Conservation (phyloP, 2,797 vertebrate species). For the Bovichtus variegatus region DNA sequence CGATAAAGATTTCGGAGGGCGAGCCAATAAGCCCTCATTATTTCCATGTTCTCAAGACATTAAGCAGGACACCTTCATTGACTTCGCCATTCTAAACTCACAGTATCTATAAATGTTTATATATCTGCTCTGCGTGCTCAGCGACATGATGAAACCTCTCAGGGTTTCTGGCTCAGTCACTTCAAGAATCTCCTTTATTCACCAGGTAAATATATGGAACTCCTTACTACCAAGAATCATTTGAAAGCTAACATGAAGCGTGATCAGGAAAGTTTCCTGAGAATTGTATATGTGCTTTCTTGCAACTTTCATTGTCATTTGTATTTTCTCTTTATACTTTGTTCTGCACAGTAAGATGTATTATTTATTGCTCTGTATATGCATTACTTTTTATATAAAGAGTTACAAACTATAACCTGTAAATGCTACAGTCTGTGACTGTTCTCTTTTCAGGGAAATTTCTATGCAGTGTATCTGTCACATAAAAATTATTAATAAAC, state of each 20-base stretch:
- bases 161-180: conserved; percentile 31
- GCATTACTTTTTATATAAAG: background rate
- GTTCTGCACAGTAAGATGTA: background rate
- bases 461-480: conserved; percentile 17
- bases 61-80: conserved; percentile 36
- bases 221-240: conserved; percentile 8
- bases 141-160: conserved; percentile 25
- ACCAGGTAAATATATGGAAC: conserved; percentile 35
- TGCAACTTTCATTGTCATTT: background rate
- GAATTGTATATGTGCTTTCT: background rate
- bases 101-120: conserved; percentile 34
- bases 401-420: conserved; percentile 20
- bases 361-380: conserved; percentile 2
- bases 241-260: conserved; percentile 31
- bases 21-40: conserved; percentile 36
- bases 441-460: conserved; percentile 12
- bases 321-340: background rate
- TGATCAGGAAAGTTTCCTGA: background rate
- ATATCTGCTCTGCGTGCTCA: conserved; percentile 1
- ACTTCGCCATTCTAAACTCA: conserved; percentile 32
- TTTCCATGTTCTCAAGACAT: conserved; percentile 28
- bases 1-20: conserved; percentile 19
- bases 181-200: conserved; percentile 38
- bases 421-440: conserved; percentile 17
- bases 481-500: conserved; percentile 49